Evolutionary conservation across 2,113 vertebrate species (phyloP).

Genomic region (Onychostruthus taczanowskii): DNA sequence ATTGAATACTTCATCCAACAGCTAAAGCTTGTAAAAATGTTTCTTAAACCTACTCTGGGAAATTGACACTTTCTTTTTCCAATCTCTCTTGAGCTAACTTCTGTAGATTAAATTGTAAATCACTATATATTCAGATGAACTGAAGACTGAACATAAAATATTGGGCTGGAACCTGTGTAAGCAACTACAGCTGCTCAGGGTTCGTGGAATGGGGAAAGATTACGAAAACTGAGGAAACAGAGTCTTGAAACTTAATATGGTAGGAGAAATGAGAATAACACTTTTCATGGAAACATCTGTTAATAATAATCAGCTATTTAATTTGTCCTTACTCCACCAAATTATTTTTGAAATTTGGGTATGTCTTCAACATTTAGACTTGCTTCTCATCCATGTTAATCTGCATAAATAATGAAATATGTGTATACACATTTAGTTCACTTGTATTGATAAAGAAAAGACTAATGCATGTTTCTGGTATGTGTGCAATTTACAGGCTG

Average conservation of each 20-base stretch:
- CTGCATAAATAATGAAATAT: neutral
- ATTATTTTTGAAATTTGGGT: neutral
- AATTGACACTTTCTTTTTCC: neutral
- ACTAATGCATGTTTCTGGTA: neutral
- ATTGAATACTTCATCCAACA: neutral
- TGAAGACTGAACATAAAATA: neutral
- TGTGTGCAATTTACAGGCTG: slow-evolving; percentile 77
- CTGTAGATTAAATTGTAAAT: neutral
- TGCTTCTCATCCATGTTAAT: neutral
- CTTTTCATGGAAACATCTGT: neutral
- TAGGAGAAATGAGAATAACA: neutral
- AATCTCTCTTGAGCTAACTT: neutral
- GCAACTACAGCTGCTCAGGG: neutral
- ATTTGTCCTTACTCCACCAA: neutral
- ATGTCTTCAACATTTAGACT: neutral
- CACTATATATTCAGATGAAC: neutral
- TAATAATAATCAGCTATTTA: neutral
- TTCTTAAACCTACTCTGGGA: neutral
- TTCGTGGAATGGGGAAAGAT: neutral
- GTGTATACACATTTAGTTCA: neutral
- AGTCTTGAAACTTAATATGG: neutral
- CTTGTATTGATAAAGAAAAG: neutral
- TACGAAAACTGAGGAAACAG: neutral
- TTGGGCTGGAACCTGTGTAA: neutral
- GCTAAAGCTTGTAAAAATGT: neutral